phyloP scores from a whole-genome alignment of 2,888 invertebrate genomes.

The Pristionchus mayeri region DNA sequence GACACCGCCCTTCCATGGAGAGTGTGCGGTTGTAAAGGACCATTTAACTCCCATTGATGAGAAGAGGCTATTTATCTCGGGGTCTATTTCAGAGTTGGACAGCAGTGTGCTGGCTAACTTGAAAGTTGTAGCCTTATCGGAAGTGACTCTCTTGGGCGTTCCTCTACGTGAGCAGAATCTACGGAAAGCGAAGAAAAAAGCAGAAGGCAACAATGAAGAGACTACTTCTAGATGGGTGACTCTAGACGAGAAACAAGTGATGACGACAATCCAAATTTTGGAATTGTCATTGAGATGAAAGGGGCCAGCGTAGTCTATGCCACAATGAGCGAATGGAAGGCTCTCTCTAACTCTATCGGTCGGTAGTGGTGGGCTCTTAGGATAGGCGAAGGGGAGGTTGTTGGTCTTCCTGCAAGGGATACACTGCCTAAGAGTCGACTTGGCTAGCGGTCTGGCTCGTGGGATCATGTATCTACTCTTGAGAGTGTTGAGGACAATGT shows the following conservation, averaged over 20 bases:
- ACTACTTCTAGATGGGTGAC: slow-evolving; percentile 77
- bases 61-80: not conserved
- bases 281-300: slow-evolving; percentile 62
- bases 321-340: slow-evolving; percentile 71
- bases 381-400: slow-evolving; percentile 59
- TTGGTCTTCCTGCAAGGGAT: slow-evolving; percentile 67
- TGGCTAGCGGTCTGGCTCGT: slow-evolving; percentile 51
- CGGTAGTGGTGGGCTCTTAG: slow-evolving; percentile 72
- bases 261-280: slow-evolving; percentile 75
- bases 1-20: slow-evolving; percentile 78
- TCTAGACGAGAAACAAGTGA: slow-evolving; percentile 77
- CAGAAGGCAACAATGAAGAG: slow-evolving; percentile 66
- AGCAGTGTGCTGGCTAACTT: slow-evolving; percentile 61
- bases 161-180: slow-evolving; percentile 76
- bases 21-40: slow-evolving; percentile 76
- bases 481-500: not conserved
- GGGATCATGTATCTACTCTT: slow-evolving; percentile 71
- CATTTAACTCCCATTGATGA: slow-evolving; percentile 57
- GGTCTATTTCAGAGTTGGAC: slow-evolving; percentile 53
- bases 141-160: slow-evolving; percentile 65
- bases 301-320: slow-evolving; percentile 77
- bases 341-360: slow-evolving; percentile 65
- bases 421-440: slow-evolving; percentile 65
- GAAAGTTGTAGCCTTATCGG: slow-evolving; percentile 77
- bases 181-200: slow-evolving; percentile 73